A percentile compares a stretch with the other conserved stretches of the same genome.
Evolutionary conservation across 37 sponge, comb jelly and placozoan genomes (phyloP).

Genomic region (Amphimedon queenslandica): DNA sequence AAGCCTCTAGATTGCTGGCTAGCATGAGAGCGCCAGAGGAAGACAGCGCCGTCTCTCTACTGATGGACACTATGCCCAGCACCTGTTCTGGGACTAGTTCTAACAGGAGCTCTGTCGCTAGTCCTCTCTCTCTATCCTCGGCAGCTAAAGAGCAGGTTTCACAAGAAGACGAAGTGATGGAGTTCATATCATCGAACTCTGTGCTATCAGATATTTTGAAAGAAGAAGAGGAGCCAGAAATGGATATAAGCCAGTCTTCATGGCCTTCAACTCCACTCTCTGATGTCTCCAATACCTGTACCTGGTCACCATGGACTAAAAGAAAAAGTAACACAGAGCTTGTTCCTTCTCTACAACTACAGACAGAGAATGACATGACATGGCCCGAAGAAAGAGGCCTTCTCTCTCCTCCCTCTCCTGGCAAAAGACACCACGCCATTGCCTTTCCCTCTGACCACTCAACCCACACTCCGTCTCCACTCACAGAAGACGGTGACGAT

Average conservation of each 20-base stretch:
- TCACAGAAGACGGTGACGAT: background rate
- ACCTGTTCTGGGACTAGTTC: background rate
- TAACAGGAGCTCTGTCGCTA: background rate
- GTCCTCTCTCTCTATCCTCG: background rate
- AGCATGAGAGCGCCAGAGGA: slow-evolving; percentile 33
- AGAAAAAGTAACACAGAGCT: too few species aligned
- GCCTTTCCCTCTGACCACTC: slow-evolving; percentile 32
- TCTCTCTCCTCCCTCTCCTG: slow-evolving; percentile 29
- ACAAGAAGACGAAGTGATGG: slow-evolving; percentile 64
- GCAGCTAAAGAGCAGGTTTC: background rate
- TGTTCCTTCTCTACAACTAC: background rate
- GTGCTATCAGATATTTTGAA: slow-evolving; percentile 51
- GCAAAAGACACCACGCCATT: slow-evolving; percentile 36
- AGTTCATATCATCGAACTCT: slow-evolving; percentile 36
- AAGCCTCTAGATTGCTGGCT: slow-evolving; percentile 59
- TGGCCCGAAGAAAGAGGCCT: background rate
- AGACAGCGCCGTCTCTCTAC: background rate
- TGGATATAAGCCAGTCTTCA: background rate
- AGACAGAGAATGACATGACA: background rate
- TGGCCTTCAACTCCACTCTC: background rate
- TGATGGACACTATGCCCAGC: slow-evolving; percentile 8
- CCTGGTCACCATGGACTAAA: background rate
- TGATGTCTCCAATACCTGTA: background rate
- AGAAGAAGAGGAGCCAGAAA: slow-evolving; percentile 7
- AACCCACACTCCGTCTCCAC: slow-evolving; percentile 2